These are phyloP conservation scores for Hydropsyche tenuis DNA, from an alignment of 1,140 invertebrate genomes.

Conservation along the genomic window DNA sequence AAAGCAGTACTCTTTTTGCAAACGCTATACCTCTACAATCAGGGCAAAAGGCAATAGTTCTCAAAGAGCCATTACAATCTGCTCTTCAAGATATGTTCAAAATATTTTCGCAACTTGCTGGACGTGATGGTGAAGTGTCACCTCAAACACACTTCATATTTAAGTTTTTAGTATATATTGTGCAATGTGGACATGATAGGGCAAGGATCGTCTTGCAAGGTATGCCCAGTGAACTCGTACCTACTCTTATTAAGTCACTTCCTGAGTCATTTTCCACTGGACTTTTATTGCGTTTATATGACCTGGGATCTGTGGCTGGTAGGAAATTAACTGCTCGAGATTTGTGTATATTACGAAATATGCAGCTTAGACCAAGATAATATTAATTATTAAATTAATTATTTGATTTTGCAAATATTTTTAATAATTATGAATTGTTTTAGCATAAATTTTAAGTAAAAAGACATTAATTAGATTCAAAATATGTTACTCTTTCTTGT, in stretches of 20 bases:
- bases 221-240: constrained; percentile 78
- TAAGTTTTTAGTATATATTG: constrained; percentile 80
- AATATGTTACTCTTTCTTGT: too few relatives aligned
- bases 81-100: constrained; percentile 72
- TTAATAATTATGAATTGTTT: too few relatives aligned
- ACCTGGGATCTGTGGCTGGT: constrained; percentile 73
- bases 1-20: constrained; percentile 62
- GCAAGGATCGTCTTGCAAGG: constrained; percentile 78
- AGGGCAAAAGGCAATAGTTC: constrained; percentile 55
- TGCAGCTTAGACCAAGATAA: constrained; percentile 67
- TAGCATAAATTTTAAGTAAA: too few relatives aligned
- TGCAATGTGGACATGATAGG: constrained; percentile 80
- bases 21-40: constrained; percentile 55
- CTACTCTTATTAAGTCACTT: constrained; percentile 79
- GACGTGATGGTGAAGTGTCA: constrained; percentile 76
- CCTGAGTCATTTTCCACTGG: constrained; percentile 77
- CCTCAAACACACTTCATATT: constrained; percentile 88
- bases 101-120: constrained; percentile 76
- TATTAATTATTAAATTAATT: too few relatives aligned
- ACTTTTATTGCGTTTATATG: constrained; percentile 77
- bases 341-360: constrained; percentile 80
- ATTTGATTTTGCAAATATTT: too few relatives aligned
- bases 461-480: too few relatives aligned
- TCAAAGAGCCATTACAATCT: constrained; percentile 69
- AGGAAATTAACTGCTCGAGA: constrained; percentile 82